These are phyloP conservation scores for Trichogramma dendrolimi DNA, from an alignment of 2,888 invertebrate species.

Conservation along the genomic window DNA sequence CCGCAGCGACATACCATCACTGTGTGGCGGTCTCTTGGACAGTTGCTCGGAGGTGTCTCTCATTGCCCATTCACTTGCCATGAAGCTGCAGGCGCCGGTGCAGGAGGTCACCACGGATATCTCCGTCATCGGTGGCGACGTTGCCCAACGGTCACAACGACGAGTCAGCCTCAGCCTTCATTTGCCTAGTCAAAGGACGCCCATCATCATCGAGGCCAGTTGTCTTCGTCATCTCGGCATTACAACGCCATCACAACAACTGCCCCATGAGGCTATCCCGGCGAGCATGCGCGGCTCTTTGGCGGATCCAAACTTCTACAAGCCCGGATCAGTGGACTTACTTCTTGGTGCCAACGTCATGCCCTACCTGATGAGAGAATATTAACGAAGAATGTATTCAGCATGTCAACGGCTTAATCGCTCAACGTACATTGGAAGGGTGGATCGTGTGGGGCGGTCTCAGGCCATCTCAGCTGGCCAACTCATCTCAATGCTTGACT, in stretches of 20 bases:
- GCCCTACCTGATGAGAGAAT: background rate
- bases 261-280: background rate
- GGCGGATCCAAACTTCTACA: background rate
- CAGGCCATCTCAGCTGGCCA: background rate
- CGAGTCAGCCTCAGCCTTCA: background rate
- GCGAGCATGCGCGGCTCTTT: background rate
- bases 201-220: background rate
- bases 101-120: too few species aligned
- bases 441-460: background rate
- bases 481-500: background rate
- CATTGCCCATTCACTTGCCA: too few species aligned
- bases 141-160: background rate
- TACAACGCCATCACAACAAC: background rate
- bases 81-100: too few species aligned
- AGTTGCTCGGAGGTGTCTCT: too few species aligned
- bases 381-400: background rate
- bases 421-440: background rate
- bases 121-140: background rate
- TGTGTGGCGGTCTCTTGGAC: too few species aligned
- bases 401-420: background rate
- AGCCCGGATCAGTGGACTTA: background rate
- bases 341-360: background rate
- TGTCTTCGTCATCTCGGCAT: background rate
- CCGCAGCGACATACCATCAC: too few species aligned
- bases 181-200: too few species aligned